Evolutionary conservation across 2,113 vertebrate genomes (phyloP).

Genomic region (Sterna hirundo): DNA sequence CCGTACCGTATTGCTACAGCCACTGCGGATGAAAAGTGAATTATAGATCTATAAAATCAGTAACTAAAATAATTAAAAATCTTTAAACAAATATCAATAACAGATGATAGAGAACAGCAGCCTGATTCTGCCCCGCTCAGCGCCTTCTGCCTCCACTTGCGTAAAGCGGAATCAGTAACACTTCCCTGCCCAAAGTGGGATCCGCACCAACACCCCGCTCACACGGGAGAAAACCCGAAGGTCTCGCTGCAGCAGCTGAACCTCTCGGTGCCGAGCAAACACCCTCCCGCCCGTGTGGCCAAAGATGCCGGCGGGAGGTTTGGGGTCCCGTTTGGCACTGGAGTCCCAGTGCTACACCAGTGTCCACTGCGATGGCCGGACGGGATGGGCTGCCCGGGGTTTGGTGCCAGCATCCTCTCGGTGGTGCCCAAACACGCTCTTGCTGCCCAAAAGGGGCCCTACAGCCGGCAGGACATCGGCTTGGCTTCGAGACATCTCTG

Average conservation of each 20-base stretch:
- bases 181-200: background rate
- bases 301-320: accelerated
- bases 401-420: background rate
- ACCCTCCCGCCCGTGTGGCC: background rate
- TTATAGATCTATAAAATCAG: too few relatives aligned
- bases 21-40: background rate
- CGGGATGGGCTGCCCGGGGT: accelerated
- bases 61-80: background rate
- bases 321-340: accelerated
- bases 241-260: background rate
- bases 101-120: background rate
- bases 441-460: background rate
- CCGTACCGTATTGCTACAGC: background rate
- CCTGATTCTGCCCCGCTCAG: background rate
- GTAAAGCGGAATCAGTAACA: background rate
- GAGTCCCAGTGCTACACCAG: background rate
- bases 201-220: accelerated
- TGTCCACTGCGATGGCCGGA: accelerated
- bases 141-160: background rate
- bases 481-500: background rate
- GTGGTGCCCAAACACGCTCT: accelerated
- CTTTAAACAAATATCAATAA: background rate
- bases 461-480: accelerated
- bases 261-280: background rate
- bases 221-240: accelerated